Base-by-base conservation (phyloP, 2,113 vertebrate genomes). In the Chaenocephalus aceratus region DNA sequence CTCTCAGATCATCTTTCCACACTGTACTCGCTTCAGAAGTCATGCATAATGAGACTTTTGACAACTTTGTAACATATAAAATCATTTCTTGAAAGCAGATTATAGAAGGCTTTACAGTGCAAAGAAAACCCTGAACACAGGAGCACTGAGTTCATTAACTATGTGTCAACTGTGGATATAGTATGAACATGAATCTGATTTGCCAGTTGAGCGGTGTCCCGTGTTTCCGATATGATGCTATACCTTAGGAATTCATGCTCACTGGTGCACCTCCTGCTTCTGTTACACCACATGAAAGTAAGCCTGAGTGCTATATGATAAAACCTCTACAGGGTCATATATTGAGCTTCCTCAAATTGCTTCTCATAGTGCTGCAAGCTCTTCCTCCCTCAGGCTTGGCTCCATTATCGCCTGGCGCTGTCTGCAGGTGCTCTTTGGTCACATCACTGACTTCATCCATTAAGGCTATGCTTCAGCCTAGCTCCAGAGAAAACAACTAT, bases 261-360 rank as follows among this genome's bases (percentile, higher is more conserved):
- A 94, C 93, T 94, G 91, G 90, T 88, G 87, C 71, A 75, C 86
- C 89, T 89, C 89, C 84, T 82, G 87, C 57, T 78, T 89, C 86
- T 90, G 88, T 92, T 92, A 92, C 91, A 88, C 79, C 79, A 86
- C 92, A 92, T 90, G 88, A 92, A 88, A 88, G 87, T 86, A 89
- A 83, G 79, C 71, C 80, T 1, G 75, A 89, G 86, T 87, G 86
- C 83, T 80, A 79, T 77, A 88, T 86, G 85, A 86, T 90, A 84
- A 90, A 93, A 85, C 72, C 90, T 92, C 88, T 78, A 69, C 74
- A 81, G 86, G 91, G 92, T 93, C 87, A 85, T 94, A 92, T 94
- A 94, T 94, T 94, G 91, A 93, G 88, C 86, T 67, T 76, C 78
- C 57, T 88, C 82, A 89, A 92, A 91, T 89, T 90, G 85, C 90